Evolutionary conservation across 2,113 vertebrate genomes (phyloP), one percentile per base, ranked within the genome.

Genomic region (Pseudopipra pipra): DNA sequence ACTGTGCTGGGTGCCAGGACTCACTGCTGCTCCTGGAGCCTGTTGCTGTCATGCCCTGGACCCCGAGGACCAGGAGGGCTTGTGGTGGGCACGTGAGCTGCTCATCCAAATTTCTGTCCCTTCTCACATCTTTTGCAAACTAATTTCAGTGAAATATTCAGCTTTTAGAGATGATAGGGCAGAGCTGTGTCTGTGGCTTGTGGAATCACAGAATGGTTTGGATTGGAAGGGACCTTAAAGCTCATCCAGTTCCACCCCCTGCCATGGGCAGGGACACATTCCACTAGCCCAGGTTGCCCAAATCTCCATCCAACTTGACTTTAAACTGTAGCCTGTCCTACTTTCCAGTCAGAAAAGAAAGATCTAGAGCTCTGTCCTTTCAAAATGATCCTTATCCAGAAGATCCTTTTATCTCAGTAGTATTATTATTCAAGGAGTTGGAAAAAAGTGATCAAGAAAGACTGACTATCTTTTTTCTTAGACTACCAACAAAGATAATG

Each of bases 161-260:
- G 2, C 33, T 15, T 63, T 7, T 12, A 30, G 3, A 31, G 4
- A 6, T 27, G 4, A 6, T 23, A 13, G 65, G 77, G 18, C 9
- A n/a, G 12, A 44, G 2, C 3, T 0, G 1, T 25, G 11, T 6
- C 9, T 19, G n/a, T 39, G 52, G 8, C 5, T 81, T 3, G 0
- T 30, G 70, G 37, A 30, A 14, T 17, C 33, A 4, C 52, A 44
- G 37, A 25, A 41, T 19, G 27, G 7, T 20, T 46, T 75, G 54
- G 39, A 13, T 18, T 21, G 78, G 52, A 28, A 54, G 33, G 46
- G 20, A 39, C 6, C 61, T 6, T 6, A 12, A 46, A 67, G 28
- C 10, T 33, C 52, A 5, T 5, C 27, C 44, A 1, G 0, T 51
- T 51, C 22, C 44, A 43, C 17, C 12, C 35, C 10, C 3, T 78